Evolutionary conservation across 1,140 invertebrate species (phyloP).

Genomic region (Zaprionus taronus): DNA sequence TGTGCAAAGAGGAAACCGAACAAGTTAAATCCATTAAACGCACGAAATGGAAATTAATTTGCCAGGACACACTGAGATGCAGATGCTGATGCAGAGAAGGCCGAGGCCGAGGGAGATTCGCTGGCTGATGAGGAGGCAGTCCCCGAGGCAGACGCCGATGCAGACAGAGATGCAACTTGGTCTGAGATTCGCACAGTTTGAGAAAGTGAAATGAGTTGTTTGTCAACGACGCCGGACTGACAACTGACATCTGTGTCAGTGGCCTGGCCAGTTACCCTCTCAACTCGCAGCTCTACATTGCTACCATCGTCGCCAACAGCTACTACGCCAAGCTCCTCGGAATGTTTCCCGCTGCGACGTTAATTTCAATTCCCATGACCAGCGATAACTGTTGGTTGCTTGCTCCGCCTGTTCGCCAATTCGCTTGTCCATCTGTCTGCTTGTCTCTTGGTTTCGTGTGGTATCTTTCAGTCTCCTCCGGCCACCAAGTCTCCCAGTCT

Average conservation of each 20-base stretch:
- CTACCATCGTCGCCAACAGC: not conserved
- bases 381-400: conserved; percentile 28
- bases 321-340: not conserved
- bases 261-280: conserved; percentile 8
- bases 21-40: conserved; percentile 75
- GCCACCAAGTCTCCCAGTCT: not conserved
- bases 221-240: conserved; percentile 33
- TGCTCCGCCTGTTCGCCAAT: not conserved
- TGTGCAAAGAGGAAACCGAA: conserved; percentile 10
- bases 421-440: conserved; percentile 2
- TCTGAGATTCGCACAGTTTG: conserved; percentile 43
- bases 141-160: not conserved
- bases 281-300: not conserved
- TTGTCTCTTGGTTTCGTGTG: not conserved
- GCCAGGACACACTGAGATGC: conserved; percentile 27
- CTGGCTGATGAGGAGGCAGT: not conserved
- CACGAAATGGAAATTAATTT: conserved; percentile 77
- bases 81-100: not conserved
- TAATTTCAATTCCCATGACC: conserved; percentile 69
- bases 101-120: not conserved
- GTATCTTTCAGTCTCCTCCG: not conserved
- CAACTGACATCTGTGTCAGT: conserved; percentile 53
- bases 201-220: conserved; percentile 72
- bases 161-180: conserved; percentile 5
- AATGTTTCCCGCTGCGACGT: conserved; percentile 41